Percentiles rank a stretch among this genome's conserved stretches.
Conservation (phyloP, 2,888 invertebrate species). For the Xestia rhomboidea region DNA sequence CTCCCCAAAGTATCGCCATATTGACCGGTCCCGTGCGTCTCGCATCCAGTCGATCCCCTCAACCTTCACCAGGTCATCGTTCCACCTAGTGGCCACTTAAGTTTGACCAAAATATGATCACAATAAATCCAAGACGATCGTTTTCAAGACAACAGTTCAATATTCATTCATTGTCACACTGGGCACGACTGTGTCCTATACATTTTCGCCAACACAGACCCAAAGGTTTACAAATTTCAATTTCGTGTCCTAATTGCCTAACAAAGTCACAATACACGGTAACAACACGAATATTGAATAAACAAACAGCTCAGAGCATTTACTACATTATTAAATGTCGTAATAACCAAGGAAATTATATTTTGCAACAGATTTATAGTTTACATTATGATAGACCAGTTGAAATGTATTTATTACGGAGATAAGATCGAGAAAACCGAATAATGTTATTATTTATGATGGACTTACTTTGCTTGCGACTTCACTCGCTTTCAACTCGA, state of each 20-base stretch:
- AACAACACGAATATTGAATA: slow-evolving; percentile 29
- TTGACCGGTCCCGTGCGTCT: no score
- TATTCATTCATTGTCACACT: background rate
- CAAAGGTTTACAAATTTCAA: slow-evolving; percentile 17
- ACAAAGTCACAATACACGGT: slow-evolving; percentile 13
- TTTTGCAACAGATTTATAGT: slow-evolving; percentile 56
- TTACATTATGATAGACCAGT: slow-evolving; percentile 49
- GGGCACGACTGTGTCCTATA: background rate
- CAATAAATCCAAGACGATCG: background rate
- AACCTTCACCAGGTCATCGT: no score
- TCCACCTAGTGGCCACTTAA: no score
- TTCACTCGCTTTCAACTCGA: background rate
- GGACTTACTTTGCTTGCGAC: background rate
- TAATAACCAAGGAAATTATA: slow-evolving; percentile 51
- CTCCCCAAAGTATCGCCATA: no score
- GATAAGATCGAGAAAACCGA: slow-evolving; percentile 48
- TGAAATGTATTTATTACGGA: slow-evolving; percentile 54
- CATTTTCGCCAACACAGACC: background rate
- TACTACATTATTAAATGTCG: slow-evolving; percentile 46
- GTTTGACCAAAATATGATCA: no score
- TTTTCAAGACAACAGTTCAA: background rate
- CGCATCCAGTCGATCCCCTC: no score
- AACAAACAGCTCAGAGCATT: slow-evolving; percentile 35
- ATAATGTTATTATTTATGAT: slow-evolving; percentile 39
- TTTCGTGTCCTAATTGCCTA: slow-evolving; percentile 18